Evolutionary conservation across 2,797 vertebrate species (phyloP), one percentile per base, ranked within the genome.

Genomic region (Acipenser transmontanus): DNA sequence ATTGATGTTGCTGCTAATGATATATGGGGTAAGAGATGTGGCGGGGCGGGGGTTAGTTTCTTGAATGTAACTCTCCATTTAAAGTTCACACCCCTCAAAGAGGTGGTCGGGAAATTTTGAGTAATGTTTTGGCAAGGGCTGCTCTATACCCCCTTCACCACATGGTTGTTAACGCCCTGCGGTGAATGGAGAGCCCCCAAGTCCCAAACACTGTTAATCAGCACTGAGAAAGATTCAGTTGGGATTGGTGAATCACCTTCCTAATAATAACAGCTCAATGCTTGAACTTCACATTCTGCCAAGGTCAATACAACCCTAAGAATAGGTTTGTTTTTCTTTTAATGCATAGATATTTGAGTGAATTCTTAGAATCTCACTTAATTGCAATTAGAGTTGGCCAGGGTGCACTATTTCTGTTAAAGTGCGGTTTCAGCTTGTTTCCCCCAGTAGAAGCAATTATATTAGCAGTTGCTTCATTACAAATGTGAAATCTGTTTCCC

Each of bases 171-270:
- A 34, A 34, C 34, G 4, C 2, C 34, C 34, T 34, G 34, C 34
- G 34, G 34, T 34, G 34, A 34, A 34, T 34, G 34, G 34, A 34
- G 34, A 34, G 34, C 34, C 34, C 34, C 34, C 34, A 34, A 34
- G 34, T 34, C 34, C 34, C 34, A 34, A 34, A 34, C n/a, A 60
- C 52, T 49, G 64, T 68, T 69, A 72, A 72, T 74, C 71, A 72
- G 72, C n/a, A 63, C 63, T 70, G 59, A 67, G 74, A 70, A 74
- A 72, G 71, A 77, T 76, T 69, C 71, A 67, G 66, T 73, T 65
- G 68, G 69, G 59, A 63, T 70, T 64, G 69, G 59, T 70, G 77
- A 79, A 72, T 81, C 80, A 76, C 66, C 69, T 76, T 74, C 57
- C 1, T 6, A 47, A 57, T 64, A 67, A 59, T 63, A 66, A 70